Conservation (phyloP, 2,888 invertebrate species). For the Lycocerus yunnanus region DNA sequence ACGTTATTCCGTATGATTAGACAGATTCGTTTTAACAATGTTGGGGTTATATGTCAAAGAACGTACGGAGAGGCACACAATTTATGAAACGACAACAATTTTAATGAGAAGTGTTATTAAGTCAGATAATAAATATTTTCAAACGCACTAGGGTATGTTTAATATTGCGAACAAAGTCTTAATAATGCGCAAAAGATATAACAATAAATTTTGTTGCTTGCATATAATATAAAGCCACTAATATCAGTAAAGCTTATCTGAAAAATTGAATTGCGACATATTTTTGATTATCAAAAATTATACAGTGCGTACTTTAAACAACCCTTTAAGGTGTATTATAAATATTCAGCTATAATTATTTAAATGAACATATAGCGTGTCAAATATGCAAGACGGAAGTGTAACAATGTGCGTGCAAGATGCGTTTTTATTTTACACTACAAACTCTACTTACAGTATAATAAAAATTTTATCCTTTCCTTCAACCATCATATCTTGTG, state of each 20-base stretch:
- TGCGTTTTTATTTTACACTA: conserved; percentile 12
- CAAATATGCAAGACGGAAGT: conserved; percentile 17
- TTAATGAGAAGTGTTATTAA: conserved; percentile 43
- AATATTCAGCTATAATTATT: conserved; percentile 5
- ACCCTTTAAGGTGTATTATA: background rate
- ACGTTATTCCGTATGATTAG: conserved; percentile 55
- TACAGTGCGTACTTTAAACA: background rate
- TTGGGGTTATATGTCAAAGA: conserved; percentile 52
- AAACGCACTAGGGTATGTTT: background rate
- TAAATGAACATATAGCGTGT: conserved; percentile 18
- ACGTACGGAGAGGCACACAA: conserved; percentile 43
- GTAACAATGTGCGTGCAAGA: conserved; percentile 18
- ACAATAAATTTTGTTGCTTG: background rate
- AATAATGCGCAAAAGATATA: background rate
- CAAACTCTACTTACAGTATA: conserved; percentile 3
- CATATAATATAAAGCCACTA: background rate
- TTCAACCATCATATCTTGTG: background rate
- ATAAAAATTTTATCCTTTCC: background rate
- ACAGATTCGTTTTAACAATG: conserved; percentile 54
- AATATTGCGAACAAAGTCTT: background rate
- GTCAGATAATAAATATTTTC: background rate
- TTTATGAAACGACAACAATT: conserved; percentile 44
- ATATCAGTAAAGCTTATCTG: background rate
- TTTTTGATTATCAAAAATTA: background rate
- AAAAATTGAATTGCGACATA: background rate